phyloP scores from a whole-genome alignment of 1,140 invertebrate species.

The Holotrichia oblita region DNA sequence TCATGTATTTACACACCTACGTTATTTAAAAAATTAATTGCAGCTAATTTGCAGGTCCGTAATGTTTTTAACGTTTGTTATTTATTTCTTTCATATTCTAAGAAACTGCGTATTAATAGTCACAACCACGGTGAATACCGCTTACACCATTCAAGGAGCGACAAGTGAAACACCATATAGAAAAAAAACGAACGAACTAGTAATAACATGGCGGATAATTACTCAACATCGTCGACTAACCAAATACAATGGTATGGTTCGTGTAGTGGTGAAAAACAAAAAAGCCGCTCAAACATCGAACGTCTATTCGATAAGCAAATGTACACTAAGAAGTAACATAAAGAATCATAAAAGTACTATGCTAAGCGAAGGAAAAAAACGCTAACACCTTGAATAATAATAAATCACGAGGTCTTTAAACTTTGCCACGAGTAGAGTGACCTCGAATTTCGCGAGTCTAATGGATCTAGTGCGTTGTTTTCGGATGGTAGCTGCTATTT shows the following conservation, averaged over 20 bases:
- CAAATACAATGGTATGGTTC: constrained; percentile 7
- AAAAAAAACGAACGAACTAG: not conserved
- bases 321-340: not conserved
- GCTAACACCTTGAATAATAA: constrained; percentile 32
- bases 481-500: not conserved
- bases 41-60: too few species aligned
- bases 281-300: not conserved
- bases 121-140: not conserved
- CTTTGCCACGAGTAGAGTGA: constrained; percentile 21
- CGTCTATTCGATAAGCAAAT: constrained; percentile 12
- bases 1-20: too few species aligned
- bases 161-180: not conserved
- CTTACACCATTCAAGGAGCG: not conserved
- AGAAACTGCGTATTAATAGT: not conserved
- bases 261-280: not conserved
- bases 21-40: too few species aligned
- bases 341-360: not conserved
- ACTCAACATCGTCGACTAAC: constrained; percentile 2
- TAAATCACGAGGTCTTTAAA: constrained; percentile 35
- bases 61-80: not conserved
- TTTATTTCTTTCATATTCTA: not conserved
- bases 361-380: not conserved
- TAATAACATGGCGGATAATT: not conserved
- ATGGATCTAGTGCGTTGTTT: constrained; percentile 11
- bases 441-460: constrained; percentile 31